Evolutionary conservation across 2,888 invertebrate species (phyloP), one percentile per base, ranked within the genome.

Genomic region (Nephrotoma appendiculata): DNA sequence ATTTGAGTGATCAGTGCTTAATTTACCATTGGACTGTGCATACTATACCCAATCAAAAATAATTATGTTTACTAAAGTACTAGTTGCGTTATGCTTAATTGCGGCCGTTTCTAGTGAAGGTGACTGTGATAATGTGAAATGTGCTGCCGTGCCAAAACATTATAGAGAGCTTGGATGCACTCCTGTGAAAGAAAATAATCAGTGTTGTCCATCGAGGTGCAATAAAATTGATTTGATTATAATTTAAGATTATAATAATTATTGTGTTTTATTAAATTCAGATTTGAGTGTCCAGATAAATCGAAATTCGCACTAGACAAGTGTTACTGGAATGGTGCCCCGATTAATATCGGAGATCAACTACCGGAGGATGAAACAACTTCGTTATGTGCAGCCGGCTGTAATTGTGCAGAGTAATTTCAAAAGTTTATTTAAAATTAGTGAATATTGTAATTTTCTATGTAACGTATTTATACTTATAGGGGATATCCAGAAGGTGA

Each of bases 131-230:
- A 44, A 86, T 45, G 41, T 42, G 5, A 86, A 86, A n/a, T 86
- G 86, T 43, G 7, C 71, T 15, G 31, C 4, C 12, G 7, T 15
- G 9, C 86, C 48, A 86, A 71, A 88, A 86, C 87, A 88, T 87
- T 88, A 88, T 83, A 45, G 43, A 9, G 88, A 88, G 57, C 86
- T 88, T 11, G 86, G 71, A 11, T 88, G 88, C 45, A 87, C 19
- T 57, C 87, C 88, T n/a, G 86, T 88, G n/a, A 83, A 57, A 31
- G 87, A 88, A 41, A 84, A 85, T 9, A 87, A 71, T 6, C 86
- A 86, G 41, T 87, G 88, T 57, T 87, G 88, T 84, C 88, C 88
- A 57, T 45, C 86, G 52, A 86, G 86, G 86, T 87, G 84, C 12
- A 15, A 31, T 84, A n/a, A n/a, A 42, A 15, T 71, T 19, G 31